Evolutionary conservation across 1,140 invertebrate species (phyloP).

Genomic region (Heliconius eleuchia): DNA sequence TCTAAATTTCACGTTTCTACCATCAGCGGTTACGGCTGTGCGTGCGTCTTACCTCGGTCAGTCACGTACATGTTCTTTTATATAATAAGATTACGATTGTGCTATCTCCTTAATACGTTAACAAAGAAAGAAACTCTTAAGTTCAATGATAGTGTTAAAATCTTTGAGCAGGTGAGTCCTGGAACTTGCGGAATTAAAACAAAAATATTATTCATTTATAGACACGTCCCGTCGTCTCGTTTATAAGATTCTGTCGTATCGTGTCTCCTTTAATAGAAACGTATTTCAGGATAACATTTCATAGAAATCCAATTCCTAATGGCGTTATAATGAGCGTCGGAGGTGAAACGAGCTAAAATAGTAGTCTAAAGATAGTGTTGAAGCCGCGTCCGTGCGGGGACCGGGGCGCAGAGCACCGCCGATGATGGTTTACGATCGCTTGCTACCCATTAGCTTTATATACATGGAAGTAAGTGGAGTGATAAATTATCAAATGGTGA

Average conservation of each 20-base stretch:
- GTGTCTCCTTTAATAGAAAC: conserved; percentile 6
- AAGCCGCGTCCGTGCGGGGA: background rate
- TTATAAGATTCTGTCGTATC: background rate
- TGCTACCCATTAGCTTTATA: background rate
- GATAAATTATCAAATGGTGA: background rate
- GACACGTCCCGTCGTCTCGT: background rate
- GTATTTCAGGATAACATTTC: conserved; percentile 12
- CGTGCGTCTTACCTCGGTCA: no score
- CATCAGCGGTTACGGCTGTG: no score
- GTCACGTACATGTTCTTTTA: no score
- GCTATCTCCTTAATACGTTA: background rate
- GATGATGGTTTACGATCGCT: background rate
- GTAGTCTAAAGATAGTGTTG: conserved; percentile 5
- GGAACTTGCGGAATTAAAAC: background rate
- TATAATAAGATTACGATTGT: background rate
- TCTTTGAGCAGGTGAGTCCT: background rate
- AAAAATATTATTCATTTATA: background rate
- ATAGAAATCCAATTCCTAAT: conserved; percentile 15
- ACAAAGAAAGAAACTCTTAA: background rate
- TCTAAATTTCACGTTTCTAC: no score
- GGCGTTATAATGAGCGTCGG: conserved; percentile 7
- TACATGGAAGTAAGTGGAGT: background rate
- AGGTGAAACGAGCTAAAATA: conserved; percentile 9
- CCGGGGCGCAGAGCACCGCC: background rate
- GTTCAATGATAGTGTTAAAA: background rate